Conservation (phyloP, 2,113 vertebrate genomes). For the Bubo scandiacus region DNA sequence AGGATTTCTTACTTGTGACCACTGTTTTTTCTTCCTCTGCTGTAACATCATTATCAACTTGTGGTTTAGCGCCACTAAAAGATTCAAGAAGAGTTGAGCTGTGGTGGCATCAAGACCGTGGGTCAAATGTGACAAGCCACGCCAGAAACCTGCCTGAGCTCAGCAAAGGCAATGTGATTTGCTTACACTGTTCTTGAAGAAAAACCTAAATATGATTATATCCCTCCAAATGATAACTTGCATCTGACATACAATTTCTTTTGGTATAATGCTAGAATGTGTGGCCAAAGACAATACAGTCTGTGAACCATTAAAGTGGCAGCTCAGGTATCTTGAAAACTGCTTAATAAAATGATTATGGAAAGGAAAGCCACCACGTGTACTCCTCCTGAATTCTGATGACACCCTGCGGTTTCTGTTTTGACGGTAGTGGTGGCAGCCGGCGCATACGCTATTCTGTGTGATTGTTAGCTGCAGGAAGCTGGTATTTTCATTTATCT, state of each 20-base stretch:
- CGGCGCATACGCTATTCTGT: not conserved
- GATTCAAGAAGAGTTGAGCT: not conserved
- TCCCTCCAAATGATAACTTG: not conserved
- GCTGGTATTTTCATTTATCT: slow-evolving; percentile 46
- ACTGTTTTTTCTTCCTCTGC: not conserved
- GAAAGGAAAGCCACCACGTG: not conserved
- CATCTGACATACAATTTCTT: not conserved
- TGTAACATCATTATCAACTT: not conserved
- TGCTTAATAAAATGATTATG: not conserved
- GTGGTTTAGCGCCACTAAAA: not conserved
- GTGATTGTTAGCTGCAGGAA: slow-evolving; percentile 52
- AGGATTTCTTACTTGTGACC: not conserved
- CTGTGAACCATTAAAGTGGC: not conserved
- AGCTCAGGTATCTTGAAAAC: not conserved
- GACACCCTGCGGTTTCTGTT: slow-evolving; percentile 25
- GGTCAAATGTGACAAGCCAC: not conserved
- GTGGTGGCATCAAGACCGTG: not conserved
- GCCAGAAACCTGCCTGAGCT: not conserved
- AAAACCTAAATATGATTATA: not conserved
- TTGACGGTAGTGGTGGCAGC: slow-evolving; percentile 17
- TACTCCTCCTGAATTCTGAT: not conserved
- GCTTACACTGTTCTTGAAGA: not conserved
- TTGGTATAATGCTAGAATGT: accelerated
- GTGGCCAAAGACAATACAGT: not conserved
- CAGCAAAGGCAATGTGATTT: accelerated